Evolutionary conservation across 1,140 invertebrate species (phyloP), one percentile per base, ranked within the genome.

Genomic region (Drosophila takahashii): DNA sequence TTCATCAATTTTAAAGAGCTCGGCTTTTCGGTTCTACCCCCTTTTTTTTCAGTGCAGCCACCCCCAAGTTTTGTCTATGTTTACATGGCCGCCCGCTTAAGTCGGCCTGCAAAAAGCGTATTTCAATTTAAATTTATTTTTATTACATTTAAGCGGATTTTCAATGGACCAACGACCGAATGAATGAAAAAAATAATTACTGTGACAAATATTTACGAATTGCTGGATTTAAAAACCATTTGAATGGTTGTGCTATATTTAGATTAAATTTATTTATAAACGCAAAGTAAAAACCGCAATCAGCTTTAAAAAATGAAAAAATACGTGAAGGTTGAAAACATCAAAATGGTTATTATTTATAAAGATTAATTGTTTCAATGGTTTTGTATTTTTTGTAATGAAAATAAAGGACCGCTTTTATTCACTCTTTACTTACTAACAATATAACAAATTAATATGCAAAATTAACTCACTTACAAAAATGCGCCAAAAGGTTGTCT

Each of bases 111-210:
- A 36, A 65, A 66, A 67, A 54, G 66, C 48, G 53, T 59, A 60
- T 70, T 69, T 70, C 56, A 61, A 70, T 70, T 77, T 70, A 61
- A 77, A 70, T 77, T 54, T 61, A 61, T 77, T 59, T 70, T 47
- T 67, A 67, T 70, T 67, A 69, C 42, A 76, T 58, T 69, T 58
- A 53, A 79, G 52, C 48, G 69, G 26, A 72, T 54, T 72, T 65
- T 29, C 56, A 60, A 54, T 42, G 60, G 66, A 45, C 45, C 26
- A 50, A 27, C 37, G 45, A 36, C 15, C 47, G 5, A 44, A 26
- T 16, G 9, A 64, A 32, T 34, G 32, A 39, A 45, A 37, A 39
- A 60, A 67, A 53, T 67, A 79, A 67, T 72, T 78, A 54, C 53
- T 39, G 45, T 58, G 18, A 52, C 70, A 77, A 77, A 61, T 77